Conservation (phyloP, 2,797 vertebrate genomes). For the Pipistrellus pipistrellus region DNA sequence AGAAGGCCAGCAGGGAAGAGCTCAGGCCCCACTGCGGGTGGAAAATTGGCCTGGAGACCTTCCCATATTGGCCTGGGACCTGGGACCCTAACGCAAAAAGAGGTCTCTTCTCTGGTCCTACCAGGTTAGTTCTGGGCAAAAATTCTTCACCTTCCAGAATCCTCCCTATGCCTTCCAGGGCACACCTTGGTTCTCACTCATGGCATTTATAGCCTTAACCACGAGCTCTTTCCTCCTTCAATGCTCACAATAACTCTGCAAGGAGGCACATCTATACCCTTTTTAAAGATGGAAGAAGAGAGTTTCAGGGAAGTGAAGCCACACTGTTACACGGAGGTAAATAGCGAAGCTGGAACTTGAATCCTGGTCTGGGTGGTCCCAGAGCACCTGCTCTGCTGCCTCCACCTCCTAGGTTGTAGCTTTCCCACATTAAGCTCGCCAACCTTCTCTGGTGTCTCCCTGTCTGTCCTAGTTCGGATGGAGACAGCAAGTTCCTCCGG, state of each 20-base stretch:
- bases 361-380: not conserved
- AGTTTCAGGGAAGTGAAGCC: not conserved
- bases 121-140: not conserved
- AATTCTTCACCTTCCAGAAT: not conserved
- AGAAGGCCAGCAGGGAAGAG: not conserved
- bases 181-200: not conserved
- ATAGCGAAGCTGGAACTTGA: not conserved
- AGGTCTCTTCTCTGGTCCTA: not conserved
- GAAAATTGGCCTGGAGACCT: not conserved
- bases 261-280: not conserved
- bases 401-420: not conserved
- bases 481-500: constrained; percentile 45
- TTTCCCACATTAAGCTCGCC: not conserved
- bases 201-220: not conserved
- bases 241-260: not conserved
- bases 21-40: not conserved
- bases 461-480: constrained; percentile 41
- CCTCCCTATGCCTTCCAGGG: not conserved
- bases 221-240: not conserved
- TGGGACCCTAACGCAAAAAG: not conserved
- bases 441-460: not conserved
- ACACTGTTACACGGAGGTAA: not conserved
- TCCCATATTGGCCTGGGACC: not conserved
- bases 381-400: accelerated
- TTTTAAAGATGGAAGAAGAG: constrained; percentile 17